Base-by-base conservation (phyloP, 2,888 invertebrate genomes). In the Pteria penguin region DNA sequence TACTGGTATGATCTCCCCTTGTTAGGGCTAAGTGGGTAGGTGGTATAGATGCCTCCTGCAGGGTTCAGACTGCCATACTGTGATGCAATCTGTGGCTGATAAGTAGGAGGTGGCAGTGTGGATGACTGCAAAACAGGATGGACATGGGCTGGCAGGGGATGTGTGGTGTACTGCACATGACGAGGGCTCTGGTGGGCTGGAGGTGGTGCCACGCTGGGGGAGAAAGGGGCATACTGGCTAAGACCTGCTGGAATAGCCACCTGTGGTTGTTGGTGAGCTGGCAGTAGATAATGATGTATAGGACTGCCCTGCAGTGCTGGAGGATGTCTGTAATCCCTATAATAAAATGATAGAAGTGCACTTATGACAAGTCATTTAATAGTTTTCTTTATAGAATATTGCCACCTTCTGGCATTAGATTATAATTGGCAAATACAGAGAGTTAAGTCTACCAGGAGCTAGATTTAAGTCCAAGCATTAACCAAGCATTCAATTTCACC, bases 111-210 rank as follows among this genome's bases (percentile, higher is more conserved):
- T 27, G 86, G 84, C 18, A 85, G 77, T 29, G 86, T 83, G 22
- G 90, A 82, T 11, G 89, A 86, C 82, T 87, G 90, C 33, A 90
- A 82, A 62, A 90, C 87, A 4, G 90, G 89, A 79, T 91, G 96
- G 92, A 96, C 95, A 91, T 96, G 96, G 8, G 96, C 96, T 79
- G 96, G 96, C 87, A 96, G 92, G 61, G 96, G 96, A 92, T 96
- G 96, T 66, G 95, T 94, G 78, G 96, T 94, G 92, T 85, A 90
- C 86, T 94, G 93, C 79, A 90, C 87, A 66, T 91, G 89, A 29
- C 95, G 93, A 68, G 96, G 96, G 88, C 95, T 95, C 86, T 95
- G 95, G 82, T 92, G 97, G 26, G 97, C 96, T 65, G 96, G 95
- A 11, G 97, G 96, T 63, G 96, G 96, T 55, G 96, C 94, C 84